These are phyloP conservation scores for Matsumurasca onukii DNA, from an alignment of 1,140 invertebrate genomes.

Conservation along the genomic window DNA sequence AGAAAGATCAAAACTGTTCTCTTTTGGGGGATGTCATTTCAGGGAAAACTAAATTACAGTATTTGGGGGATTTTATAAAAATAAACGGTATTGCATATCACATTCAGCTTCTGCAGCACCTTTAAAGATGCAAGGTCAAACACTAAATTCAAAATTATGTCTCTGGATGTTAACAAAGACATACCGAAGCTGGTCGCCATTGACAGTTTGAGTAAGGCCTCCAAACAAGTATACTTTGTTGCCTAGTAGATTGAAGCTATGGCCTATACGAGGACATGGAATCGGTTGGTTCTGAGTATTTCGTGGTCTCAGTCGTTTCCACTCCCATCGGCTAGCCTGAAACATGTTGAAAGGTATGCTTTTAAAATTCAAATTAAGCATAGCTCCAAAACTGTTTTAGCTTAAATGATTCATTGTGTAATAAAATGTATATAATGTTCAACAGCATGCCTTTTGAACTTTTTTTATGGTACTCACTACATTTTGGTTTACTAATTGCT, in stretches of 20 bases:
- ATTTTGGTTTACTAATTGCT: too few species aligned
- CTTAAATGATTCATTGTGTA: background rate
- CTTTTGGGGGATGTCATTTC: too few species aligned
- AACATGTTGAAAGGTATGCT: conserved; percentile 47
- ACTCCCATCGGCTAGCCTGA: conserved; percentile 99
- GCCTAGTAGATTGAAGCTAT: conserved; percentile 93
- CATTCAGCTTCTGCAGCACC: too few species aligned
- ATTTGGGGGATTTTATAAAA: too few species aligned
- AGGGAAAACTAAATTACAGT: too few species aligned
- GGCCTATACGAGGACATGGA: conserved; percentile 92
- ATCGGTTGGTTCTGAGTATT: conserved; percentile 76
- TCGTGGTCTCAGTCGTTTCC: conserved; percentile 92
- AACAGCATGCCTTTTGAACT: too few species aligned
- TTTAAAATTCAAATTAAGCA: background rate
- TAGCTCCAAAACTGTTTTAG: background rate
- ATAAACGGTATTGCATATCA: too few species aligned
- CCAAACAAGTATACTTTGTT: conserved; percentile 95
- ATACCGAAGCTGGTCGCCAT: background rate
- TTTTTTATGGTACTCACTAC: too few species aligned
- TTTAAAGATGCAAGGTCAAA: too few species aligned
- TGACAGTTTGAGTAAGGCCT: conserved; percentile 92
- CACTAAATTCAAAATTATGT: background rate
- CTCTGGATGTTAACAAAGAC: background rate
- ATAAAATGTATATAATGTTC: too few species aligned
- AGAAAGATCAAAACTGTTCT: too few species aligned